Percentiles rank a stretch among this genome's conserved stretches.
Conservation (phyloP, 2,113 vertebrate genomes). For the Nematolebias whitei region DNA sequence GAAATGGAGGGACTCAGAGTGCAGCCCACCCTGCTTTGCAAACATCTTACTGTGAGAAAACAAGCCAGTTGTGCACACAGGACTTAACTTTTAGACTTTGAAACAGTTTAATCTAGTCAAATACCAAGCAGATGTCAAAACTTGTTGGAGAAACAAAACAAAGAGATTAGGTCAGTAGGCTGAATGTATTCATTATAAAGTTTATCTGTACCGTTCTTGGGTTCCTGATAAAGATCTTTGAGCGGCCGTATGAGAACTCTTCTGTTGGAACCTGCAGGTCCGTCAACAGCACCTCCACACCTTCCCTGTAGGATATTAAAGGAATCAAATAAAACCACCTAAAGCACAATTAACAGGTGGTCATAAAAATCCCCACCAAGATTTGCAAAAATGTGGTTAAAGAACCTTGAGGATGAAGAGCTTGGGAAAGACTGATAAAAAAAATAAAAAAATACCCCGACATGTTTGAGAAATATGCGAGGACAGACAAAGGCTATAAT, state of each 20-base stretch:
- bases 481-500: conserved; percentile 4
- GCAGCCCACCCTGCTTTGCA: conserved; percentile 63
- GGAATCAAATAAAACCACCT: conserved; percentile 6
- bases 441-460: neutral
- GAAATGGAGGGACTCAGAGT: conserved; percentile 39
- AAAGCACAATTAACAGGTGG: neutral
- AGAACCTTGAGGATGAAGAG: neutral
- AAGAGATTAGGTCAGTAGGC: neutral
- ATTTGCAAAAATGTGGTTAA: neutral
- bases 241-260: conserved; percentile 93
- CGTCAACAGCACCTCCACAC: conserved; percentile 91
- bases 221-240: conserved; percentile 99
- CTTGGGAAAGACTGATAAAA: neutral
- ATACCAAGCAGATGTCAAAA: conserved; percentile 21
- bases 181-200: neutral
- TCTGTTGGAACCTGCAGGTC: conserved; percentile 87
- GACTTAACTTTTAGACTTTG: conserved; percentile 22
- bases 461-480: conserved; percentile 16
- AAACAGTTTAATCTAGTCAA: conserved; percentile 16
- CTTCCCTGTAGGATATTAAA: conserved; percentile 80
- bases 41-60: conserved; percentile 66
- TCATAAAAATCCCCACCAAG: neutral
- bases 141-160: neutral
- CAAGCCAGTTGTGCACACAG: conserved; percentile 25
- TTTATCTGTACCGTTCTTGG: conserved; percentile 88